Percentiles rank a stretch among this genome's conserved stretches.
Conservation (phyloP, 2,797 vertebrate species). For the Prionace glauca region DNA sequence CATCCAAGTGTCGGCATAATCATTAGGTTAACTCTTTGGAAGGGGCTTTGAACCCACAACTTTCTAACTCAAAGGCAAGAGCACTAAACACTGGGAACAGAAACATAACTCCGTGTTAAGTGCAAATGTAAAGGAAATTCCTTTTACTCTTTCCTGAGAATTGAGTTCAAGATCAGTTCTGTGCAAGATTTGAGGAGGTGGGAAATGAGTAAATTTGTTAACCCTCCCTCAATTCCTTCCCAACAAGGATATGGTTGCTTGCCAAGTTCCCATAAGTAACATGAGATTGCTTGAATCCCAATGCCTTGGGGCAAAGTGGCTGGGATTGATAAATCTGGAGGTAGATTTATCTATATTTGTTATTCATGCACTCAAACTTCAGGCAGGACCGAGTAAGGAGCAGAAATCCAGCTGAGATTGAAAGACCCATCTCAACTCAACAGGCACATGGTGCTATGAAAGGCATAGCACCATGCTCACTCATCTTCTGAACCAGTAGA, state of each 20-base stretch:
- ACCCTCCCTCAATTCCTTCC: neutral
- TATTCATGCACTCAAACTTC: neutral
- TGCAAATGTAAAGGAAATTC: neutral
- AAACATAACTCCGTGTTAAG: neutral
- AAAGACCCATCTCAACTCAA: neutral
- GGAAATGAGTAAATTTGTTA: neutral
- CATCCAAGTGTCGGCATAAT: neutral
- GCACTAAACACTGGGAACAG: neutral
- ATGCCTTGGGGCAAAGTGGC: neutral
- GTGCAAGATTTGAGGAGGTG: neutral
- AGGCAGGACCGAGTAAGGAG: neutral
- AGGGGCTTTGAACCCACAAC: neutral
- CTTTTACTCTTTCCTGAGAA: neutral
- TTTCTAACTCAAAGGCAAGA: neutral
- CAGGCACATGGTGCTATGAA: neutral
- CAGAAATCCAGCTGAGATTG: neutral
- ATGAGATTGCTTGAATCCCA: neutral
- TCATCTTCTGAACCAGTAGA: neutral
- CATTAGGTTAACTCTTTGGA: neutral
- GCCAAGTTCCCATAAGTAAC: neutral
- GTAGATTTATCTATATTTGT: neutral
- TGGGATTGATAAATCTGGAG: neutral
- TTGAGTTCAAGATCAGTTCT: neutral
- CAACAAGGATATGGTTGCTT: neutral
- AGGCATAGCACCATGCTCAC: neutral